phyloP scores from a whole-genome alignment of 1,140 invertebrate species.

The Panagrolaimus sp. region DNA sequence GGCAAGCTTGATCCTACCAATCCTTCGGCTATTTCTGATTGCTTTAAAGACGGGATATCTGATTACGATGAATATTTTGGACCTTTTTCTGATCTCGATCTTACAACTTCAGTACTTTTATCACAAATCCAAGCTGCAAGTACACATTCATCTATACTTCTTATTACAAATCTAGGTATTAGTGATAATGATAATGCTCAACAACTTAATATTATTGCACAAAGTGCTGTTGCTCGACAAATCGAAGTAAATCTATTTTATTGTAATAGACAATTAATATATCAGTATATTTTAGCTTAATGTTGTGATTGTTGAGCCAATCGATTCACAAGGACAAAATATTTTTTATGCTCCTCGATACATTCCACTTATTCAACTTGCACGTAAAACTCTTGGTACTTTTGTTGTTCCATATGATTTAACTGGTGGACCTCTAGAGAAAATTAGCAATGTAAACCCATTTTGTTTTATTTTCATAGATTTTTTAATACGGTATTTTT shows the following conservation, averaged over 20 bases:
- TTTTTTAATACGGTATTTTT: not conserved
- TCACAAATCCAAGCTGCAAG: too few relatives aligned
- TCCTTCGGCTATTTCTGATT: too few relatives aligned
- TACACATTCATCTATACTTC: not conserved
- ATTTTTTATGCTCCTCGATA: not conserved
- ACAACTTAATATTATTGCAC: not conserved
- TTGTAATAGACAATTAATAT: not conserved
- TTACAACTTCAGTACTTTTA: too few relatives aligned
- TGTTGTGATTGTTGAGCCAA: not conserved
- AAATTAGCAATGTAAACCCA: too few relatives aligned
- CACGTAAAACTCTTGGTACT: constrained; percentile 3
- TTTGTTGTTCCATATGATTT: not conserved
- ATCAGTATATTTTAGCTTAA: constrained; percentile 5
- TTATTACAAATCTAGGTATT: not conserved
- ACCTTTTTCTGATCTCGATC: too few relatives aligned
- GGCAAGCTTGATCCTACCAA: too few relatives aligned
- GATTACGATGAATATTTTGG: too few relatives aligned
- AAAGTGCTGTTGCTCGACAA: constrained; percentile 1
- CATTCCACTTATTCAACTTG: not conserved
- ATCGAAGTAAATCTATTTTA: not conserved
- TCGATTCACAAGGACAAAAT: not conserved
- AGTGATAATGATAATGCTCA: not conserved
- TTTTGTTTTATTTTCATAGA: too few relatives aligned
- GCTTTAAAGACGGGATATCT: too few relatives aligned
- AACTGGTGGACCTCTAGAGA: not conserved